These are phyloP conservation scores for Kryphioiulus occultus DNA, from an alignment of 2,888 invertebrate genomes.

Conservation along the genomic window DNA sequence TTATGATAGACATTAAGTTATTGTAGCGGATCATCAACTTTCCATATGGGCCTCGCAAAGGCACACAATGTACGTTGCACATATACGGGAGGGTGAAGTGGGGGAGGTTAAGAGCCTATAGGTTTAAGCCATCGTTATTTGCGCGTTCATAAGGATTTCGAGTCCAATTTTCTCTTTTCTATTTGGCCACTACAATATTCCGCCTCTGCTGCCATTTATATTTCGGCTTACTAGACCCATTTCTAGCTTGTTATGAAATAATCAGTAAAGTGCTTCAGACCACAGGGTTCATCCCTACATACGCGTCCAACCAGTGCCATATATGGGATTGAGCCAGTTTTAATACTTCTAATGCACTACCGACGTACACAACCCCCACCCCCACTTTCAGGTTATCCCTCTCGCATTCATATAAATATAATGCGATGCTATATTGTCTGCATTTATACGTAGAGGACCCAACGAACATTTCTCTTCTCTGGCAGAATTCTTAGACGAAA, in stretches of 20 bases:
- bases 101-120: conserved; percentile 33
- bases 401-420: conserved; percentile 36
- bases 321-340: conserved; percentile 8
- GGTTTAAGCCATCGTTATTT: conserved; percentile 45
- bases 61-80: background rate
- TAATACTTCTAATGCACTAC: conserved; percentile 48
- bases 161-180: conserved; percentile 43
- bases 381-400: conserved; percentile 42
- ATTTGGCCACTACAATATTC: conserved; percentile 42
- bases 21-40: conserved; percentile 49
- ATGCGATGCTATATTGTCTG: conserved; percentile 33
- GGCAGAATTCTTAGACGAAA: background rate
- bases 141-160: conserved; percentile 42
- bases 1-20: conserved; percentile 49
- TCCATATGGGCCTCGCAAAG: conserved; percentile 42
- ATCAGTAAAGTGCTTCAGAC: conserved; percentile 49
- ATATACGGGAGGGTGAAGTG: background rate
- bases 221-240: conserved; percentile 41
- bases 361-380: background rate
- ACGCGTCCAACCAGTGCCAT: background rate
- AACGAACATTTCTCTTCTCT: conserved; percentile 8
- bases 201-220: conserved; percentile 31
- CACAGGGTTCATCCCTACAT: conserved; percentile 41
- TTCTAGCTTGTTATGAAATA: conserved; percentile 48
- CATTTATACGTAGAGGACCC: background rate